Percentiles rank a stretch among this genome's conserved stretches.
These are phyloP conservation scores for Thalassoma bifasciatum DNA, from an alignment of 2,113 vertebrate genomes.

Conservation along the genomic window DNA sequence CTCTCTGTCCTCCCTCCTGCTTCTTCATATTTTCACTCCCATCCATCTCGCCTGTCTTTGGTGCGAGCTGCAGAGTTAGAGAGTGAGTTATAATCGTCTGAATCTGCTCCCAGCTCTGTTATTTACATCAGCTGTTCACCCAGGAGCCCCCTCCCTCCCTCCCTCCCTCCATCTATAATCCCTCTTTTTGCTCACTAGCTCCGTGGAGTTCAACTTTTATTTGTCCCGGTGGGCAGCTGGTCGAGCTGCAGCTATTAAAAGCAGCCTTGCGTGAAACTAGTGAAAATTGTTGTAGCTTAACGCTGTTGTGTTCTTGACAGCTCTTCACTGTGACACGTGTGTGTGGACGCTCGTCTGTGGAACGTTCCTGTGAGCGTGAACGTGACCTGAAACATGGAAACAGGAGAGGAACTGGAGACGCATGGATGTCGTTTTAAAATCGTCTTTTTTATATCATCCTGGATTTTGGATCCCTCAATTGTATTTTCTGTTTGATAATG, in stretches of 20 bases:
- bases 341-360: neutral
- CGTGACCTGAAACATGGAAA: neutral
- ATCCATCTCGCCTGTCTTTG: neutral
- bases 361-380: neutral
- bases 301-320: neutral
- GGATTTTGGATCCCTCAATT: too few species aligned
- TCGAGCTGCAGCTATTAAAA: conserved; percentile 44
- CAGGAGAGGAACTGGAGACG: too few species aligned
- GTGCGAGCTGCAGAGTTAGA: neutral
- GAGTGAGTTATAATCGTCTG: conserved; percentile 6
- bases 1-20: neutral
- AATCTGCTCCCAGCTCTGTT: neutral
- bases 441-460: too few species aligned
- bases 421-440: too few species aligned
- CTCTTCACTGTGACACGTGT: conserved; percentile 1
- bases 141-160: neutral
- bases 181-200: conserved; percentile 8
- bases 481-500: too few species aligned
- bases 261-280: conserved; percentile 46
- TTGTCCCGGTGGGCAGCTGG: conserved; percentile 42
- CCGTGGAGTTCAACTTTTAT: conserved; percentile 32
- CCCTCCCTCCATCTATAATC: conserved; percentile 13
- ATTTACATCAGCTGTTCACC: conserved; percentile 19
- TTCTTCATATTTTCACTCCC: neutral
- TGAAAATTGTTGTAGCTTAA: conserved; percentile 22